Conservation (phyloP, 2,888 invertebrate genomes). For the Xylota sylvarum region DNA sequence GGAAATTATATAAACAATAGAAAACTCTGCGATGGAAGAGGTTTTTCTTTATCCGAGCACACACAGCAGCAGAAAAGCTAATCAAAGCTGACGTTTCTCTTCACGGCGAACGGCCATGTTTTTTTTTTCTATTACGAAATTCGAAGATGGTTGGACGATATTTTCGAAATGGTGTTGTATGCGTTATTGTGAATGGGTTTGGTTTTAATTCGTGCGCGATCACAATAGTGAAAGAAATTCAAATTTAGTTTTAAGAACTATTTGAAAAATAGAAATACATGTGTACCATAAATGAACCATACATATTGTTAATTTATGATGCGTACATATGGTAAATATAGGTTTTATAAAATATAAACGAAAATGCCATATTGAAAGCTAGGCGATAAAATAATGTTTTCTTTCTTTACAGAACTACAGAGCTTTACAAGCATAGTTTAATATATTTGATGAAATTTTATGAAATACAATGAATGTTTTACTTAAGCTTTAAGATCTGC, state of each 20-base stretch:
- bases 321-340: too few species aligned
- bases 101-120: conserved; percentile 65
- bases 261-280: not conserved
- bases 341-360: too few species aligned
- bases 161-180: conserved; percentile 44
- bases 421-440: too few species aligned
- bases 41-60: conserved; percentile 68
- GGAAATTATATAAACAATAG: conserved; percentile 73
- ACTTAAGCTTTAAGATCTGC: too few species aligned
- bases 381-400: too few species aligned
- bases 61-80: conserved; percentile 63
- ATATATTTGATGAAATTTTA: too few species aligned
- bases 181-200: conserved; percentile 44
- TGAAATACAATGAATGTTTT: too few species aligned
- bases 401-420: too few species aligned
- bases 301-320: too few species aligned
- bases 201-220: not conserved
- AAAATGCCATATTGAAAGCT: too few species aligned
- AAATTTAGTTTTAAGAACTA: not conserved
- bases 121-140: conserved; percentile 58
- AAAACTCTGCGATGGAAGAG: conserved; percentile 57
- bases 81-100: conserved; percentile 76
- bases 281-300: too few species aligned
- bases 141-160: conserved; percentile 48
- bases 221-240: conserved; percentile 23